Evolutionary conservation across 2,888 invertebrate genomes (phyloP), one percentile per base, ranked within the genome.

Genomic region (Boloria euphrosyne): DNA sequence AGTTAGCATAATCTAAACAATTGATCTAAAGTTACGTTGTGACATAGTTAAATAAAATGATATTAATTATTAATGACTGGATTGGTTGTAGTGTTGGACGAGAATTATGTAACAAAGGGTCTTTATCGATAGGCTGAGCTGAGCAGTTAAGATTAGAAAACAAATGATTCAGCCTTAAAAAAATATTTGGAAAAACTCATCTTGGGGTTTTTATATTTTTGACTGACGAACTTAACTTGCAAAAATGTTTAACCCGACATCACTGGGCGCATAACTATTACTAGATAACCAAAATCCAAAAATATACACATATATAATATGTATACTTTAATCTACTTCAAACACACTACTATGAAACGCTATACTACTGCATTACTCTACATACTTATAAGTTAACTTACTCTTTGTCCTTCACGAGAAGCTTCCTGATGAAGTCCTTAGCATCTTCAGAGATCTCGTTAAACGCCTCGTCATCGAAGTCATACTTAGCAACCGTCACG

Each of bases 391-490:
- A 38, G 61, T 18, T 44, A 73, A 95, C 96, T 95, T 93, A 98
- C 98, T 95, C 95, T 93, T 96, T 96, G 83, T 98, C 97, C 91
- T 98, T 98, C 73, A 97, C 93, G 76, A 99, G 95, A 13, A 99
- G 94, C 89, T 96, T 96, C 71, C 94, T 93, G 77, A 99, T 99
- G 90, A 99, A 99, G 89, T 99, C 98, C 88, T 98, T 97, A 66
- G 99, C 99, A 77, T 97, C 97, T 38, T 96, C 96, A 2, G 98
- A 98, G 78, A 99, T 98, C 80, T 97, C 97, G 77, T 96, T 96
- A 90, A 99, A 99, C 67, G 98, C 97, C 86, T 99, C 98, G 84
- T 99, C 98, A 78, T 98, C 98, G 86, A 97, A 99, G 92, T 99
- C 99, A 87, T 98, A 99, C 84, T 98, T 98, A 58, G 98, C 98